Percentiles rank a stretch among this genome's conserved stretches.
These are phyloP conservation scores for Zaprionus lachaisei DNA, from an alignment of 1,140 invertebrate genomes.

Conservation along the genomic window DNA sequence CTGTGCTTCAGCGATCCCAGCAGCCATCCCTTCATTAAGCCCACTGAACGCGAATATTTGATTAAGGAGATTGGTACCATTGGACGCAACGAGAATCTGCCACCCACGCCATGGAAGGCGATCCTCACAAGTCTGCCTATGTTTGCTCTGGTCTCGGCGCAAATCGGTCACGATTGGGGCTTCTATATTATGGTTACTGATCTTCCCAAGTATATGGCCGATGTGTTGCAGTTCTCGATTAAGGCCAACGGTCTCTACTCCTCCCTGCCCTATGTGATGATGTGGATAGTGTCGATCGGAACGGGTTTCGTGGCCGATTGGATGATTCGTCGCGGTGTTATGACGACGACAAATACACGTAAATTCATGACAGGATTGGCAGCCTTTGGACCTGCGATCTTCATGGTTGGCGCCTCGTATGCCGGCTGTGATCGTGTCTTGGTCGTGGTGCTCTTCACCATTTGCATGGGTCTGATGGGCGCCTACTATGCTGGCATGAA, in stretches of 20 bases:
- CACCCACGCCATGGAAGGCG: conserved; percentile 89
- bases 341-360: conserved; percentile 87
- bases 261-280: conserved; percentile 89
- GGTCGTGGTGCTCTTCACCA: conserved; percentile 88
- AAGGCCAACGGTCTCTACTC: conserved; percentile 89
- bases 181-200: conserved; percentile 97
- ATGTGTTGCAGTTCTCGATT: conserved; percentile 93
- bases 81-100: conserved; percentile 85
- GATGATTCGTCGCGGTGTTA: conserved; percentile 86
- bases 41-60: conserved; percentile 91
- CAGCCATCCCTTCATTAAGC: conserved; percentile 93
- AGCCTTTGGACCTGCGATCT: conserved; percentile 90
- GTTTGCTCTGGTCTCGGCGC: conserved; percentile 90
- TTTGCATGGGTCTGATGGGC: conserved; percentile 91
- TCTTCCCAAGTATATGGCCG: conserved; percentile 96
- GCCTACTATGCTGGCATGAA: conserved; percentile 91
- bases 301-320: conserved; percentile 89
- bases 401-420: conserved; percentile 92
- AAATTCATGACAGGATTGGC: conserved; percentile 91
- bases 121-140: conserved; percentile 91
- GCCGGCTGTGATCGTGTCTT: conserved; percentile 89
- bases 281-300: conserved; percentile 90
- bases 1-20: conserved; percentile 91
- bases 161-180: conserved; percentile 96
- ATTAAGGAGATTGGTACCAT: conserved; percentile 86